Conservation (phyloP, 2,113 vertebrate species). For the Arizona elegans region DNA sequence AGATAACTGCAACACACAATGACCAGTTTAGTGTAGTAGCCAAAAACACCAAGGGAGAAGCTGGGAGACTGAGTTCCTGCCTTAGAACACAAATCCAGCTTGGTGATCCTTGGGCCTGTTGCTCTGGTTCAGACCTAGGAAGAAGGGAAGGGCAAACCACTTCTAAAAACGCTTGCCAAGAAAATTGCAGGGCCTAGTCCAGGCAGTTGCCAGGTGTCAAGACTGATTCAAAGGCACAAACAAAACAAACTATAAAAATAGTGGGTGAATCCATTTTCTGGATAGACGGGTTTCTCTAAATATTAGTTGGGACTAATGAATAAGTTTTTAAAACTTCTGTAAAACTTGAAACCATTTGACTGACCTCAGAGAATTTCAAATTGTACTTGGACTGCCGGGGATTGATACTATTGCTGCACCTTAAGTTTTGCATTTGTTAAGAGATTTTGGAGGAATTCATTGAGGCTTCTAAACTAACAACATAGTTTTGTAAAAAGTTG, state of each 20-base stretch:
- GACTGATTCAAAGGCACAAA: background rate
- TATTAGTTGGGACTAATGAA: background rate
- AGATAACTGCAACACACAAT: background rate
- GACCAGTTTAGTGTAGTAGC: background rate
- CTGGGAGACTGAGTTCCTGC: background rate
- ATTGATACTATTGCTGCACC: background rate
- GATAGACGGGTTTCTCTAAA: background rate
- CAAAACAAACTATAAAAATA: background rate
- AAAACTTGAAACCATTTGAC: background rate
- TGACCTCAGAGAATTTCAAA: background rate
- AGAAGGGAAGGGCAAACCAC: background rate
- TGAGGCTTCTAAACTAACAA: background rate
- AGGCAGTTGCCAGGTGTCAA: background rate
- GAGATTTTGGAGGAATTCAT: background rate
- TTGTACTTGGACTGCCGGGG: background rate
- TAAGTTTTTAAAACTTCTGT: background rate
- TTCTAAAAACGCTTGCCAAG: background rate
- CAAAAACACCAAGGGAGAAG: background rate
- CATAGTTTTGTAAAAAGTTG: background rate
- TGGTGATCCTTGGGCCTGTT: background rate
- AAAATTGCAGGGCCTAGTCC: background rate
- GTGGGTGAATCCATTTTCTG: background rate
- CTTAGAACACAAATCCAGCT: background rate
- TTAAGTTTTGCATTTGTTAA: background rate
- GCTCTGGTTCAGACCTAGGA: background rate